These are phyloP conservation scores for Odontothrips loti DNA, from an alignment of 2,888 invertebrate species.

Conservation along the genomic window DNA sequence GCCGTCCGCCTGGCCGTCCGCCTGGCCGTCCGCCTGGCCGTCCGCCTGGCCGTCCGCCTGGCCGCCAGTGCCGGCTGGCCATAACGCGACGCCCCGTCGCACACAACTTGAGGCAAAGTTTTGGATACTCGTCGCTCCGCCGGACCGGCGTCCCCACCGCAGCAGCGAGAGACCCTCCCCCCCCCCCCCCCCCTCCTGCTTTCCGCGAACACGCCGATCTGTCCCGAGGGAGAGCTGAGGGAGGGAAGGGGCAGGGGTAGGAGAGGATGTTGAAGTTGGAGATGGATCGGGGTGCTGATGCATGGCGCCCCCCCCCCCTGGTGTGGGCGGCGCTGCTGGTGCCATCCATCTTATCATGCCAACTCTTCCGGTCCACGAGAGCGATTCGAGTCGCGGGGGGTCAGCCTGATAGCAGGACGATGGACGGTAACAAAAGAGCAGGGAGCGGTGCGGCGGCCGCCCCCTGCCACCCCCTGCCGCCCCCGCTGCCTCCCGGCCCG, in stretches of 20 bases:
- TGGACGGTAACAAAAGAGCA: too few species aligned
- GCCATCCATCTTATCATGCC: slow-evolving; percentile 4
- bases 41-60: background rate
- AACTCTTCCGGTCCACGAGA: background rate
- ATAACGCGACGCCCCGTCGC: background rate
- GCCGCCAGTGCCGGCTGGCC: background rate
- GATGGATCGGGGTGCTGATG: slow-evolving; percentile 21
- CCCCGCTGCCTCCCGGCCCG: too few species aligned
- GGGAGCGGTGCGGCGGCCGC: too few species aligned
- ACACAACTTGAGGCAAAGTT: slow-evolving; percentile 4
- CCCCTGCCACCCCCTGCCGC: too few species aligned
- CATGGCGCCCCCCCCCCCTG: background rate
- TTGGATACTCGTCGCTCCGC: background rate
- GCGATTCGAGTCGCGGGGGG: background rate
- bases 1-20: background rate
- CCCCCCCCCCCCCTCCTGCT: background rate
- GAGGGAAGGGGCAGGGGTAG: background rate
- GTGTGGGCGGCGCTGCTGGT: background rate
- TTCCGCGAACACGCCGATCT: background rate
- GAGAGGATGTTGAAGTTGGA: slow-evolving; percentile 10
- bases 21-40: too few species aligned
- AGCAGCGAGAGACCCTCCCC: background rate
- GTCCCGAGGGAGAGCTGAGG: background rate
- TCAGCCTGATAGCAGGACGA: too few species aligned
- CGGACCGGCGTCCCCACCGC: background rate